These are phyloP conservation scores for Sarcophaga bullata DNA, from an alignment of 1,140 invertebrate genomes.

Conservation along the genomic window DNA sequence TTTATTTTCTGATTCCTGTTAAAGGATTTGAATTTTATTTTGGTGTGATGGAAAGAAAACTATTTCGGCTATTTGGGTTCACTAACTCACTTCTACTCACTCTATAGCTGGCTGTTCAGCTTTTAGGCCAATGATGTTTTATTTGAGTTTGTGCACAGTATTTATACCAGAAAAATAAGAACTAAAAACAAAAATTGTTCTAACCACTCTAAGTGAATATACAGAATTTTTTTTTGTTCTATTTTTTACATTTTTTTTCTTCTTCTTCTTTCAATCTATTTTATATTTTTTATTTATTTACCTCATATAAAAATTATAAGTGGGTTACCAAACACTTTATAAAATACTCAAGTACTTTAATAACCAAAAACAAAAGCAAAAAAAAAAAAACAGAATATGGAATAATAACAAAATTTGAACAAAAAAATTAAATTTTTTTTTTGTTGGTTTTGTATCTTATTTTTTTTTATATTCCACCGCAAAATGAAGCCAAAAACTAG, in stretches of 20 bases:
- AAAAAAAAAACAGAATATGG: too few species aligned
- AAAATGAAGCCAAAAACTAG: neutral
- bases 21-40: neutral
- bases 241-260: neutral
- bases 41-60: conserved; percentile 47
- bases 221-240: too few species aligned
- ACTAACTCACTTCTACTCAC: too few species aligned
- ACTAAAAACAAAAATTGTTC: neutral
- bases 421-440: too few species aligned
- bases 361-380: conserved; percentile 43
- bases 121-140: conserved; percentile 60
- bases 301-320: conserved; percentile 18
- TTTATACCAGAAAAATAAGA: conserved; percentile 50
- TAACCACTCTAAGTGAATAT: neutral
- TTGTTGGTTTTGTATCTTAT: conserved; percentile 28
- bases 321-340: conserved; percentile 47
- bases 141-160: conserved; percentile 48
- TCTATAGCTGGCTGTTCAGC: conserved; percentile 52
- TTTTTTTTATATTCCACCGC: neutral
- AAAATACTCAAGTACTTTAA: conserved; percentile 46
- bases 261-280: neutral
- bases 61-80: conserved; percentile 52
- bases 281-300: conserved; percentile 28
- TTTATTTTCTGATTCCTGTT: neutral
- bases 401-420: too few species aligned